phyloP scores from a whole-genome alignment of 2,113 vertebrate genomes.

The Corvus hawaiiensis region DNA sequence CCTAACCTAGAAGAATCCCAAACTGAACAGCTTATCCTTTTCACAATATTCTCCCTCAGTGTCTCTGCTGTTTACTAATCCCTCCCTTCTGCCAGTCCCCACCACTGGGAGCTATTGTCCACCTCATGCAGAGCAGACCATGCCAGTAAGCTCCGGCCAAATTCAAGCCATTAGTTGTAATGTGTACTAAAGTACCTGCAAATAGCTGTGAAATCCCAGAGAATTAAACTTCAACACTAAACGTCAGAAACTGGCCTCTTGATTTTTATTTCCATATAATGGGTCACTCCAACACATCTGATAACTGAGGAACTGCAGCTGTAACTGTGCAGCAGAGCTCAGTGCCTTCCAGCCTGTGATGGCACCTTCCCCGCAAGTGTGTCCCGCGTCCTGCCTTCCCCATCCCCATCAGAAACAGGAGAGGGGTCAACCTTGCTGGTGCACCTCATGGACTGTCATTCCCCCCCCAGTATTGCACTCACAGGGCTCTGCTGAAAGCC shows the following conservation, averaged over 20 bases:
- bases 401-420: background rate
- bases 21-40: background rate
- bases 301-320: background rate
- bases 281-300: background rate
- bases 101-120: background rate
- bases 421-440: background rate
- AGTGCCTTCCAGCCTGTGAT: background rate
- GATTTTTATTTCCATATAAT: background rate
- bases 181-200: background rate
- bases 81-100: background rate
- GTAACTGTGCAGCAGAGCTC: background rate
- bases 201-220: background rate
- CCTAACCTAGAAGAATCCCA: background rate
- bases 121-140: constrained; percentile 16
- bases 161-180: background rate
- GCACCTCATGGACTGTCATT: background rate
- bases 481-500: background rate
- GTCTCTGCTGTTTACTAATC: background rate
- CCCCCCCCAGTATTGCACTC: rapidly evolving
- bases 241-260: background rate
- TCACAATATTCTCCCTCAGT: background rate
- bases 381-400: background rate
- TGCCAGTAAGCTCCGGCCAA: background rate
- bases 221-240: background rate
- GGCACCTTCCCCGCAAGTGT: rapidly evolving